Evolutionary conservation across 2,113 vertebrate species (phyloP), one percentile per base, ranked within the genome.

Genomic region (Tenrec ecaudatus): DNA sequence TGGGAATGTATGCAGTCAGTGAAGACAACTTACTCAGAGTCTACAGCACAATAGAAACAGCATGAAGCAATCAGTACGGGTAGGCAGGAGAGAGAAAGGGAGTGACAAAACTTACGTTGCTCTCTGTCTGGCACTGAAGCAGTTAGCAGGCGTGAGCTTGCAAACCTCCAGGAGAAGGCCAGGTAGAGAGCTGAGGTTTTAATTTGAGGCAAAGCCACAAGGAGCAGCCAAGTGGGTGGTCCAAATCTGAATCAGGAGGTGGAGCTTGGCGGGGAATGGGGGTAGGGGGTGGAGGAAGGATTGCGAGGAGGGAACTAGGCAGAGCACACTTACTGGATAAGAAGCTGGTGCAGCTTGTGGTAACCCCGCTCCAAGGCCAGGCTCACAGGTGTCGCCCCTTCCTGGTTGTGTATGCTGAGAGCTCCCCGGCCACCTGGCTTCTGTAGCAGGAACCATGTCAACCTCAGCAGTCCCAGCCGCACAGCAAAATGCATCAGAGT

Each of bases 401-500:
- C 98, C 43, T 96, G 98, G 97, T 99, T 99, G 96, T 97, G 97
- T 96, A 99, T 97, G 64, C 95, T 97, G 85, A 99, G 98, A 20
- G 99, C 98, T 89, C 98, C 98, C 40, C 96, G 98, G 47, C 99
- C 99, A 22, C 99, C 99, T 0, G 99, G 98, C 97, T 99, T 99
- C 97, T 98, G 98, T 88, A 99, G 97, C 95, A 99, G 97, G 92
- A 99, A 99, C 96, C 97, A 98, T 0, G 99, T 98, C 33, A 99
- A 97, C 36, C 98, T 97, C 92, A 97, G 95, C 78, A 99, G 98
- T 5, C 99, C 99, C 38, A 99, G 98, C 14, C 99, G 97, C 58
- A 98, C 99, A 0, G 99, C 99, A 93, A 99, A 99, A 96, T 99
- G 99, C 98, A 99, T 98, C 95, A 99, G 94, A 0, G 99, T 99